Base-by-base conservation (phyloP, 1,140 invertebrate genomes). In the Mercenaria mercenaria region DNA sequence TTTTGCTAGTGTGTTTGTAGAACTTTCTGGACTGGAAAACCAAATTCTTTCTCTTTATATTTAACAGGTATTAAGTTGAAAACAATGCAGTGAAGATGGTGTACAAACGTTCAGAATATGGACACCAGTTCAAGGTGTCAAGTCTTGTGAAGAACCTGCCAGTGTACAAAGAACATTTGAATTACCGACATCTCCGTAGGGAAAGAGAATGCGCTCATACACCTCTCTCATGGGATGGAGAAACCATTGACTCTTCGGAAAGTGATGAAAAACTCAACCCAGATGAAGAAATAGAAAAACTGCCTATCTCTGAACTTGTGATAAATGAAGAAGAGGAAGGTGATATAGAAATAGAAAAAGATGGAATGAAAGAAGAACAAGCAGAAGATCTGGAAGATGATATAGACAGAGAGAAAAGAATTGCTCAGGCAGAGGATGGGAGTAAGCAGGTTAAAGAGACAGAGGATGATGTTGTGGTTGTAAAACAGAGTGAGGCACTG, bases 181-280 rank as follows among this genome's bases (percentile, higher is more conserved):
- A 50, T 20, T 89, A 89, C 52, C 29, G 88, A 26, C 47, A 89
- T 32, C 39, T 76, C n/a, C 77, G 88, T 20, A 47, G 88, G 29
- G 88, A 89, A 61, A 37, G 79, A 76, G 88, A 89, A 43, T 89
- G 43, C 76, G 79, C 88, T 32, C 88, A 89, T 29, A 89, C 88
- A n/a, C 88, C 88, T 20, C 11, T 89, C 2, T 76, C 79, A 23
- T 89, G 88, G 88, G 88, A 83, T 59, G 88, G 79, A 69, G 86
- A 88, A 47, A 52, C 41, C 0, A 43, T 77, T n/a, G 76, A 69
- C 3, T 88, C 86, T 29, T 88, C 86, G 23, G 86, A 88, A 26
- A 88, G 74, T 88, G 85, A 88, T 32, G 88, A 89, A 32, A 83
- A 76, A 76, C 26, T 64, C 23, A 80, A 23, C 26, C 47, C 47